Percentiles rank a stretch among this genome's conserved stretches.
Evolutionary conservation across 2,113 vertebrate species (phyloP).

Genomic region (Colaptes auratus): DNA sequence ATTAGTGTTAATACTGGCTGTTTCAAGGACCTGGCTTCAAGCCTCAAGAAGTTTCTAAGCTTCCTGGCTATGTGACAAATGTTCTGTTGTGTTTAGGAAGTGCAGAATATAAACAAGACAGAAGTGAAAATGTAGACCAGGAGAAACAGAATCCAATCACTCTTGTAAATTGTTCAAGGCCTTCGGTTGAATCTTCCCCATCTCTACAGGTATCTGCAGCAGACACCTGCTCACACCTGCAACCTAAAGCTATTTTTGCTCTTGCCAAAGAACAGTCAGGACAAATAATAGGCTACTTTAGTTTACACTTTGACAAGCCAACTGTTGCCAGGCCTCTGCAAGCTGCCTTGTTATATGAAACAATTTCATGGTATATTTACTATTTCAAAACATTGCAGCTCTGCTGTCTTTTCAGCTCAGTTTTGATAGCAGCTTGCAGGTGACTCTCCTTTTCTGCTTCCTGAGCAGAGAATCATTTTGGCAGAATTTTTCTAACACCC

Average conservation of each 20-base stretch:
- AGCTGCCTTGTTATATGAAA: background rate
- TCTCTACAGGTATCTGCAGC: background rate
- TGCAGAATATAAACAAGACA: background rate
- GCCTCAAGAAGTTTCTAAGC: background rate
- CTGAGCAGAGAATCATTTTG: background rate
- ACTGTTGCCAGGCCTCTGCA: background rate
- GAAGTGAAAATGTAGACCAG: background rate
- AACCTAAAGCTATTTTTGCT: background rate
- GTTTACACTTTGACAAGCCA: background rate
- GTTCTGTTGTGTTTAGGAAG: background rate
- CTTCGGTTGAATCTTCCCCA: background rate
- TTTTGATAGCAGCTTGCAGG: fast-evolving
- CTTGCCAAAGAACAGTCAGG: background rate
- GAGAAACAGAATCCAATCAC: background rate
- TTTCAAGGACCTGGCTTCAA: background rate
- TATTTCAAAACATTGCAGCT: background rate
- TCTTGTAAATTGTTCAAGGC: background rate
- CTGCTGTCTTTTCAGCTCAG: background rate
- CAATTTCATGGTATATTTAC: background rate
- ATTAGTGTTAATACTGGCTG: background rate
- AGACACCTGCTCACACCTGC: background rate
- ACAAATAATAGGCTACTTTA: background rate
- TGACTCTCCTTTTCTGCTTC: background rate
- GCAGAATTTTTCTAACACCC: background rate
- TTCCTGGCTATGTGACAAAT: background rate